phyloP scores from a whole-genome alignment of 37 sponge, comb jelly and placozoan species.

The Bolinopsis microptera region DNA sequence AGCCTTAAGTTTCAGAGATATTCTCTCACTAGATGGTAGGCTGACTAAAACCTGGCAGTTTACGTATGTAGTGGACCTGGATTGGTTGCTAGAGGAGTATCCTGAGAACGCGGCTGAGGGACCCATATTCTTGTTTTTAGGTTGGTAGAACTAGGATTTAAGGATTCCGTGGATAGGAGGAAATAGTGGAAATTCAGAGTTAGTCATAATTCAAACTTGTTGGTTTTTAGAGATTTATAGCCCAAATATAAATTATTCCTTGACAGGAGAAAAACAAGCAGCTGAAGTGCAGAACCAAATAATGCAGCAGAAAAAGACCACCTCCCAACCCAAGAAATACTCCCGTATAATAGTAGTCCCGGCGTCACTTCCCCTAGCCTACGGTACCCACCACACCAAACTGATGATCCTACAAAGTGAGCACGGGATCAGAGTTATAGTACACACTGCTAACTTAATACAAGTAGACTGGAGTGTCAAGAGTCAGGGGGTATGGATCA shows the following conservation, averaged over 20 bases:
- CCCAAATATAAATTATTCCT: not conserved
- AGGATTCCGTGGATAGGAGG: not conserved
- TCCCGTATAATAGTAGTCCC: not conserved
- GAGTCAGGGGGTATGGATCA: slow-evolving; percentile 84
- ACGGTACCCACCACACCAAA: slow-evolving; percentile 76
- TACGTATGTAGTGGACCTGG: slow-evolving; percentile 88
- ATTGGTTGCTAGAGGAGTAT: slow-evolving; percentile 87
- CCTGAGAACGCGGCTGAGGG: slow-evolving; percentile 57
- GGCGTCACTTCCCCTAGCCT: slow-evolving; percentile 4
- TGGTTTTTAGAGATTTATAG: no score
- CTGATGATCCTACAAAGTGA: slow-evolving; percentile 86
- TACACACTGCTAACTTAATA: slow-evolving; percentile 93
- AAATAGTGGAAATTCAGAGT: no score
- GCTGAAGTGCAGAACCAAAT: slow-evolving; percentile 9
- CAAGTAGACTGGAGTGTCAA: slow-evolving; percentile 85
- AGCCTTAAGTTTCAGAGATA: not conserved
- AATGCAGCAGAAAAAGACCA: not conserved
- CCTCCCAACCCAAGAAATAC: not conserved
- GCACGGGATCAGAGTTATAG: slow-evolving; percentile 82
- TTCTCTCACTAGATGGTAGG: slow-evolving; percentile 11
- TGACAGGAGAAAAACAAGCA: slow-evolving; percentile 23
- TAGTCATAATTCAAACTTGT: no score
- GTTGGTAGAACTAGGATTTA: no score
- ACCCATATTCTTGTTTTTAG: not conserved
- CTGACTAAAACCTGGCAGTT: slow-evolving; percentile 71